Evolutionary conservation across 2,888 invertebrate species (phyloP).

Genomic region (Tenthredo amoena): DNA sequence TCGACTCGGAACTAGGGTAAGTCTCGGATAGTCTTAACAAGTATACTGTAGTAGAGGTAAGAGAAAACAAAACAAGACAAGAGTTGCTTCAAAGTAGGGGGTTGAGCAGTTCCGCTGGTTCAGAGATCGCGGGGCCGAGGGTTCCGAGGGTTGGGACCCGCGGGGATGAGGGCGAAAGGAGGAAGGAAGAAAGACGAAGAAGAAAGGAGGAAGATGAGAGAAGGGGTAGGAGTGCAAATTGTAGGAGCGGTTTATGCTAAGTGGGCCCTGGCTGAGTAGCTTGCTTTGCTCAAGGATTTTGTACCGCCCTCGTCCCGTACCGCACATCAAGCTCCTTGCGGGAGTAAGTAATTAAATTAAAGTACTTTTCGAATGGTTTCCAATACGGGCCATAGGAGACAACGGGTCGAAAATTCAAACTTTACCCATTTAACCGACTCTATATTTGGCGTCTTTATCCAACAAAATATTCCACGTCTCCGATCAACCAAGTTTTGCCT

Average conservation of each 20-base stretch:
- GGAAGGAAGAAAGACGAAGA: not conserved
- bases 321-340: conserved; percentile 42
- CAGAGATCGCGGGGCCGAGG: conserved; percentile 40
- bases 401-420: conserved; percentile 31
- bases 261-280: conserved; percentile 52
- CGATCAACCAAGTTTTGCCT: not conserved
- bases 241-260: conserved; percentile 55
- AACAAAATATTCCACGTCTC: not conserved
- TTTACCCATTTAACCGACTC: conserved; percentile 16
- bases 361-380: conserved; percentile 43
- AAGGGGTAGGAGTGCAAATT: conserved; percentile 53
- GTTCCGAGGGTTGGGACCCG: conserved; percentile 11
- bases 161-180: conserved; percentile 4
- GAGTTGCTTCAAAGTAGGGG: conserved; percentile 43
- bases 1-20: conserved; percentile 47
- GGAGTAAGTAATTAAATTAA: conserved; percentile 48
- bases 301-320: conserved; percentile 49
- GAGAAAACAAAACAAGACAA: conserved; percentile 52
- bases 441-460: not conserved
- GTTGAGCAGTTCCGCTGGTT: conserved; percentile 35
- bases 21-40: conserved; percentile 49
- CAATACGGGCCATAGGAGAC: conserved; percentile 28
- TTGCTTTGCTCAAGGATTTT: conserved; percentile 54
- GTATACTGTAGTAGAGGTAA: conserved; percentile 45
- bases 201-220: conserved; percentile 9